Evolutionary conservation across 2,797 vertebrate genomes (phyloP).

Genomic region (Pempheris klunzingeri): DNA sequence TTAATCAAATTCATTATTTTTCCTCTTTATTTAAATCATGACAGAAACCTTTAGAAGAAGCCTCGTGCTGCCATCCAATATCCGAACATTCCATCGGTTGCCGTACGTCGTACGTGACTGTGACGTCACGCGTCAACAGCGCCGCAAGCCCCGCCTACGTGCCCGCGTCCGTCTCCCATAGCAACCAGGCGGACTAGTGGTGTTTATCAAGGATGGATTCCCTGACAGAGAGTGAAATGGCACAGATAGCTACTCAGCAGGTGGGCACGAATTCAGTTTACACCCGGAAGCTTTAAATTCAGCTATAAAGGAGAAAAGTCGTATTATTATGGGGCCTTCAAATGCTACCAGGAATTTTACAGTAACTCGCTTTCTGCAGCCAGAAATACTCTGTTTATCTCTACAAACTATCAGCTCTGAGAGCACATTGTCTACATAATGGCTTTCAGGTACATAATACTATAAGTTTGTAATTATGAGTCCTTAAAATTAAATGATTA

Average conservation of each 20-base stretch:
- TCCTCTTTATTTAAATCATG: fast-evolving
- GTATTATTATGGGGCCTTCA: background rate
- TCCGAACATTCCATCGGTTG: background rate
- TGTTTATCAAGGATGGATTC: slow-evolving; percentile 32
- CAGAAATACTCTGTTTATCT: too few species aligned
- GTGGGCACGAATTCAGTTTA: background rate
- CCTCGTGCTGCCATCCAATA: too few species aligned
- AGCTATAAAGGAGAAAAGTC: background rate
- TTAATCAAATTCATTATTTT: background rate
- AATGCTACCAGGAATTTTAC: background rate
- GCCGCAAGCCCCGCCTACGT: background rate
- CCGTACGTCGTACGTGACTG: fast-evolving
- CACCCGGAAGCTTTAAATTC: background rate
- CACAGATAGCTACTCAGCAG: slow-evolving; percentile 38
- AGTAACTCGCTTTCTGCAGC: too few species aligned
- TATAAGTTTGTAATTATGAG: too few species aligned
- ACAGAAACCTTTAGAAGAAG: background rate
- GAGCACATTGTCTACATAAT: background rate
- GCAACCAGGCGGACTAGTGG: slow-evolving; percentile 34
- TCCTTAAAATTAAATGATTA: too few species aligned
- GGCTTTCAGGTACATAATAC: too few species aligned
- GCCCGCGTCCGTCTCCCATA: slow-evolving; percentile 53
- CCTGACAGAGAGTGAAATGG: slow-evolving; percentile 47
- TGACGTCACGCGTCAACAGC: slow-evolving; percentile 14
- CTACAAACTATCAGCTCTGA: background rate